Evolutionary conservation across 2,888 invertebrate genomes (phyloP).

Genomic region (Andrena minutula): DNA sequence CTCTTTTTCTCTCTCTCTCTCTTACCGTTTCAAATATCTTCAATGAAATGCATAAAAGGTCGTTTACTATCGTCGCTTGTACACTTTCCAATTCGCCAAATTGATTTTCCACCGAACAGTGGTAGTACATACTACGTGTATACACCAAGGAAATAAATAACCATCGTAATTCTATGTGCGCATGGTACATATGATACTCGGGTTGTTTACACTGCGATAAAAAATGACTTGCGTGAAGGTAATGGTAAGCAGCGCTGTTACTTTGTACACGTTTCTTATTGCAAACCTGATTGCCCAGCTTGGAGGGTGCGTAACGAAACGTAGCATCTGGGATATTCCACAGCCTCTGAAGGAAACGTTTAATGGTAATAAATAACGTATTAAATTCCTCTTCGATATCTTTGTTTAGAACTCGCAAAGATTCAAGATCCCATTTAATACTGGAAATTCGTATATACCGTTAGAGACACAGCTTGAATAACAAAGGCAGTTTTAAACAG

Average conservation of each 20-base stretch:
- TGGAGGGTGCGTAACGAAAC: conserved; percentile 83
- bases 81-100: conserved; percentile 74
- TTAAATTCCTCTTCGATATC: conserved; percentile 76
- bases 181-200: conserved; percentile 86
- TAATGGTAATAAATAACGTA: conserved; percentile 73
- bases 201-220: conserved; percentile 82
- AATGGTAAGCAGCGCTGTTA: conserved; percentile 13
- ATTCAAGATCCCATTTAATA: conserved; percentile 72
- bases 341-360: conserved; percentile 76
- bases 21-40: conserved; percentile 84
- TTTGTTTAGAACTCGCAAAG: conserved; percentile 67
- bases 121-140: conserved; percentile 67
- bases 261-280: conserved; percentile 1
- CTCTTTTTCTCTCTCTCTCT: too few species aligned
- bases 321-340: conserved; percentile 82
- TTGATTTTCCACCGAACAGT: conserved; percentile 68
- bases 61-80: conserved; percentile 77
- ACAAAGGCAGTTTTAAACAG: background rate
- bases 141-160: conserved; percentile 81
- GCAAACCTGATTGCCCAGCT: conserved; percentile 83
- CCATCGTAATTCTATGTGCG: conserved; percentile 86
- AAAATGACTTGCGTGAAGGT: conserved; percentile 24
- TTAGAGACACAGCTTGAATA: background rate
- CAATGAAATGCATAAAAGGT: conserved; percentile 81
- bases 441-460: conserved; percentile 46